These are phyloP conservation scores for Trissoscelio sp. DNA, from an alignment of 2,888 invertebrate species.

Conservation along the genomic window DNA sequence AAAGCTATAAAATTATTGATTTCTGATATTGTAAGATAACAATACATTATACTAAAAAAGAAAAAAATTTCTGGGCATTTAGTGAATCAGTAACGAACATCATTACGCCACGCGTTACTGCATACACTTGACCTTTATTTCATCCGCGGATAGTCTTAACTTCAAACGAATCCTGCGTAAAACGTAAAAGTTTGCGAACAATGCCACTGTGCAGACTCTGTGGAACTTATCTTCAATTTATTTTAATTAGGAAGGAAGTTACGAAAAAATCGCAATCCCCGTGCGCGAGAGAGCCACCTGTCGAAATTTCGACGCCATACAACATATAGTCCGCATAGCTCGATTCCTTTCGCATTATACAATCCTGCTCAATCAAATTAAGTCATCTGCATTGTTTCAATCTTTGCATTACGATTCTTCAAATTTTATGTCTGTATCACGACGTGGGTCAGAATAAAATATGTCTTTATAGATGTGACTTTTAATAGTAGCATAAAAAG, in stretches of 20 bases:
- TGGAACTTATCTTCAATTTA: slow-evolving; percentile 78
- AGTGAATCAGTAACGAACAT: slow-evolving; percentile 68
- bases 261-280: slow-evolving; percentile 75
- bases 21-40: too few relatives aligned
- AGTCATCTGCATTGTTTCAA: slow-evolving; percentile 65
- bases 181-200: slow-evolving; percentile 76
- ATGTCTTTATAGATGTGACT: too few relatives aligned
- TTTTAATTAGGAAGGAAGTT: slow-evolving; percentile 81
- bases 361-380: slow-evolving; percentile 60
- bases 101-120: slow-evolving; percentile 70
- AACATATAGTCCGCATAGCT: slow-evolving; percentile 60
- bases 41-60: too few relatives aligned
- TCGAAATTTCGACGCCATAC: slow-evolving; percentile 73
- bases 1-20: too few relatives aligned
- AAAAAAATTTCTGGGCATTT: too few relatives aligned
- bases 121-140: slow-evolving; percentile 82
- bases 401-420: not conserved
- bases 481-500: too few relatives aligned
- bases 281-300: slow-evolving; percentile 73
- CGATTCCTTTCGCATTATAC: slow-evolving; percentile 57
- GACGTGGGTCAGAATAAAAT: too few relatives aligned
- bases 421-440: not conserved
- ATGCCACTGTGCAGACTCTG: slow-evolving; percentile 73
- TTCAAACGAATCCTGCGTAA: slow-evolving; percentile 71
- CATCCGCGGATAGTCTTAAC: slow-evolving; percentile 72